phyloP scores from a whole-genome alignment of 2,888 invertebrate genomes.

The Aproaerema taeniolella region DNA sequence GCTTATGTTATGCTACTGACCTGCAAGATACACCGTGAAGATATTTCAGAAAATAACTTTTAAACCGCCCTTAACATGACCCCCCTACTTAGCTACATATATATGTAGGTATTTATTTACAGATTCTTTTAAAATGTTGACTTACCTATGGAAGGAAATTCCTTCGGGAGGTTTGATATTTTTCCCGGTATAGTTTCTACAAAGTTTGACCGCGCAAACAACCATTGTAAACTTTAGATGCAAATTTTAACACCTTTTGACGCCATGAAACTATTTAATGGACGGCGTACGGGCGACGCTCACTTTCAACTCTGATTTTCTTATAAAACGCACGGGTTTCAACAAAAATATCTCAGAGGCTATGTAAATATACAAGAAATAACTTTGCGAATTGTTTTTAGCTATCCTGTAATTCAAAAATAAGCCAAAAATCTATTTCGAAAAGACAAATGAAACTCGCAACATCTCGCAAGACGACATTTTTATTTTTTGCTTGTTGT shows the following conservation, averaged over 20 bases:
- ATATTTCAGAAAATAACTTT: too few relatives aligned
- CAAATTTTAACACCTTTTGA: conserved; percentile 14
- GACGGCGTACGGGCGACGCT: conserved; percentile 1
- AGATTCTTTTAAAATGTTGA: too few relatives aligned
- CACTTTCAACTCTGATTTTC: neutral
- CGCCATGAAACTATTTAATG: conserved; percentile 10
- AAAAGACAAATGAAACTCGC: too few relatives aligned
- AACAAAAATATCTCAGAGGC: neutral
- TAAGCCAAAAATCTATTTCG: neutral
- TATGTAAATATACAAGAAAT: too few relatives aligned
- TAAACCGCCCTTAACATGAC: too few relatives aligned
- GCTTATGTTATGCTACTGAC: too few relatives aligned
- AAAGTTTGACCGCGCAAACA: conserved; percentile 16
- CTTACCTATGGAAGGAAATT: conserved; percentile 16
- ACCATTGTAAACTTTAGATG: conserved; percentile 13
- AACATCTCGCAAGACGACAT: neutral
- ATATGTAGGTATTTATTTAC: too few relatives aligned
- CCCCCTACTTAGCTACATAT: too few relatives aligned
- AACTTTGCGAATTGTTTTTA: too few relatives aligned
- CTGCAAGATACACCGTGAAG: too few relatives aligned
- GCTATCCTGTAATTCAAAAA: neutral
- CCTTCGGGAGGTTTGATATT: conserved; percentile 16
- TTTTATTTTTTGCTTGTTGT: neutral
- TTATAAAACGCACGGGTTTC: neutral
- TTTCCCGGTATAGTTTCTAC: conserved; percentile 17